phyloP scores from a whole-genome alignment of 2,113 vertebrate genomes.

The Pelmatolapia mariae region DNA sequence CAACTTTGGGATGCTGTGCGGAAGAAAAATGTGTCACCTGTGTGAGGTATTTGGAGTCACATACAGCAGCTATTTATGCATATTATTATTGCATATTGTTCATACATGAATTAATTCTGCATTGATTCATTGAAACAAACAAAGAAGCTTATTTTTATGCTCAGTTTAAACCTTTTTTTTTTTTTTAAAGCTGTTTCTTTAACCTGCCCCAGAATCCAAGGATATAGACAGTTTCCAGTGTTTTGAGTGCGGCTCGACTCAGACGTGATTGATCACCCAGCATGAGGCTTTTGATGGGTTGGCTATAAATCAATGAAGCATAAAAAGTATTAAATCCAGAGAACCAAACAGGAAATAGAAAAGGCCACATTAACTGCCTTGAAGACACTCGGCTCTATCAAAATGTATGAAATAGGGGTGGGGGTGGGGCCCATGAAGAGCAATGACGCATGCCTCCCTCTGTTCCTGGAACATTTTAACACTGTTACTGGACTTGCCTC shows the following conservation, averaged over 20 bases:
- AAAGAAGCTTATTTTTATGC: background rate
- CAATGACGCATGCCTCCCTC: conserved; percentile 20
- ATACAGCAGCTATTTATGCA: background rate
- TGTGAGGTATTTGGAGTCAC: background rate
- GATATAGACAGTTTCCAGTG: background rate
- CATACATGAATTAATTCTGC: background rate
- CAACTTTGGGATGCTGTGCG: background rate
- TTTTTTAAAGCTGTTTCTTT: background rate
- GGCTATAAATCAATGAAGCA: conserved; percentile 41
- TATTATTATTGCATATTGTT: background rate
- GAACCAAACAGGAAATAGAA: background rate
- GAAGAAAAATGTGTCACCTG: background rate
- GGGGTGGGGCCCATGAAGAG: background rate
- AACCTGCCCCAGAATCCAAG: background rate
- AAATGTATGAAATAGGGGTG: background rate
- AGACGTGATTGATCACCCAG: conserved; percentile 35
- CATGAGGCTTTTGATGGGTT: conserved; percentile 1
- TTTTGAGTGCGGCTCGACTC: background rate
- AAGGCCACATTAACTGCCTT: background rate
- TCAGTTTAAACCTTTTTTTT: background rate
- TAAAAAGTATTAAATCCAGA: conserved; percentile 34
- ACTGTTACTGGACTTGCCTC: conserved; percentile 9
- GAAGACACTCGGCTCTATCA: background rate
- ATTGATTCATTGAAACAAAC: background rate
- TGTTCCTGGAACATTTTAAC: conserved; percentile 18